Percentiles rank a stretch among this genome's conserved stretches.
phyloP scores from a whole-genome alignment of 2,888 invertebrate genomes.

The Pocota personata region DNA sequence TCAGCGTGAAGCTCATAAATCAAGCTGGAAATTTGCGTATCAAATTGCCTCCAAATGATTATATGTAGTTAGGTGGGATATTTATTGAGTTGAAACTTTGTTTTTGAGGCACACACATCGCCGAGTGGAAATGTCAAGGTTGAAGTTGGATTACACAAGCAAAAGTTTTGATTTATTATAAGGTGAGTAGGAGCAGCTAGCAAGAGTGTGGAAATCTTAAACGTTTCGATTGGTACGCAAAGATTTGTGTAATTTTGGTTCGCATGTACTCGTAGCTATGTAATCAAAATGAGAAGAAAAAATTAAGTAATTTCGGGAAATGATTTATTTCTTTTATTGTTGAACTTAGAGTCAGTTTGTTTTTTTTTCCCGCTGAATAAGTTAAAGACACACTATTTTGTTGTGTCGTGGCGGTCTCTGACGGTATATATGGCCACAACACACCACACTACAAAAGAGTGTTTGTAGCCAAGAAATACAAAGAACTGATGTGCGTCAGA shows the following conservation, averaged over 20 bases:
- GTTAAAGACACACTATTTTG: too few relatives aligned
- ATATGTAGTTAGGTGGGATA: constrained; percentile 51
- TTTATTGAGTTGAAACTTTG: constrained; percentile 41
- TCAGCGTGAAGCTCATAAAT: constrained; percentile 65
- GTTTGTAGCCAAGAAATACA: too few relatives aligned
- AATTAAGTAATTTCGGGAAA: constrained; percentile 22
- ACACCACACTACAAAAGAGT: too few relatives aligned
- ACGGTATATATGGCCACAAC: too few relatives aligned
- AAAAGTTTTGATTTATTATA: constrained; percentile 54
- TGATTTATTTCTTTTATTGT: constrained; percentile 1
- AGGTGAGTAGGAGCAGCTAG: constrained; percentile 25
- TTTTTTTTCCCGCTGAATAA: too few relatives aligned
- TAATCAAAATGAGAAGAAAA: constrained; percentile 20
- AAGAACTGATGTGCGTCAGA: too few relatives aligned
- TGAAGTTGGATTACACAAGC: constrained; percentile 54
- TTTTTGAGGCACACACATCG: constrained; percentile 3
- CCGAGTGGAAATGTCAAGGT: constrained; percentile 59
- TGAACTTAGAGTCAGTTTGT: neutral
- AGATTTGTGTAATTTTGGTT: constrained; percentile 9
- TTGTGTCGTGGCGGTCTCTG: too few relatives aligned
- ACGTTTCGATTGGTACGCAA: constrained; percentile 32
- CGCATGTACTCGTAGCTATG: neutral
- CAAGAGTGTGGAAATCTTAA: constrained; percentile 44
- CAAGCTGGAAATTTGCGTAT: constrained; percentile 63
- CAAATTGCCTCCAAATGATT: constrained; percentile 57